A percentile compares a stretch with the other conserved stretches of the same genome.
These are phyloP conservation scores for Helicoverpa armigera DNA, from an alignment of 1,140 invertebrate species.

Conservation along the genomic window DNA sequence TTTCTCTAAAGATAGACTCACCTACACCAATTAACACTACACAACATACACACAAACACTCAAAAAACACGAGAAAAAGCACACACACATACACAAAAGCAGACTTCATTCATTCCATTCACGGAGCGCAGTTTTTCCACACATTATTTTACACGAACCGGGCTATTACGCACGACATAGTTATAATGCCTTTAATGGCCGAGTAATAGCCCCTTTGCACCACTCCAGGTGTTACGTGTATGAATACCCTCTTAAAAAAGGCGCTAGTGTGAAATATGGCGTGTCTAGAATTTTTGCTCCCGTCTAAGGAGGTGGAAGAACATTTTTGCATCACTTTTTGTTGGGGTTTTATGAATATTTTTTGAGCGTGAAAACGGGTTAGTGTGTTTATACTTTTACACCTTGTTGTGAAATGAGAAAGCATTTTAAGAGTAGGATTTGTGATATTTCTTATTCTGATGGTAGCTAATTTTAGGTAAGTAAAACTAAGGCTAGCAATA, in stretches of 20 bases:
- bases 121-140: constrained; percentile 54
- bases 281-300: constrained; percentile 51
- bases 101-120: constrained; percentile 25
- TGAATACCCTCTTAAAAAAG: constrained; percentile 71
- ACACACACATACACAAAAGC: neutral
- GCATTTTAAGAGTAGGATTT: neutral
- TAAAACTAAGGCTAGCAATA: no score
- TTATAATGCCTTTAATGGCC: constrained; percentile 63
- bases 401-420: neutral
- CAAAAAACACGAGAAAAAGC: neutral
- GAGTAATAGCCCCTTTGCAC: constrained; percentile 72
- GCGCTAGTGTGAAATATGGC: constrained; percentile 63
- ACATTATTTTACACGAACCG: constrained; percentile 66
- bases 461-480: no score
- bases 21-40: neutral
- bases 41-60: neutral
- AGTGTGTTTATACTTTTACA: neutral
- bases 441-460: no score
- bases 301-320: constrained; percentile 11
- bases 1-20: neutral
- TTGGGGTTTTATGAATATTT: constrained; percentile 13
- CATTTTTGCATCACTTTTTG: constrained; percentile 22
- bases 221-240: constrained; percentile 72
- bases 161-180: constrained; percentile 65
- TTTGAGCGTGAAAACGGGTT: neutral